Conservation (phyloP, 1,140 invertebrate species). For the Stratiolaelaps scimitus region DNA sequence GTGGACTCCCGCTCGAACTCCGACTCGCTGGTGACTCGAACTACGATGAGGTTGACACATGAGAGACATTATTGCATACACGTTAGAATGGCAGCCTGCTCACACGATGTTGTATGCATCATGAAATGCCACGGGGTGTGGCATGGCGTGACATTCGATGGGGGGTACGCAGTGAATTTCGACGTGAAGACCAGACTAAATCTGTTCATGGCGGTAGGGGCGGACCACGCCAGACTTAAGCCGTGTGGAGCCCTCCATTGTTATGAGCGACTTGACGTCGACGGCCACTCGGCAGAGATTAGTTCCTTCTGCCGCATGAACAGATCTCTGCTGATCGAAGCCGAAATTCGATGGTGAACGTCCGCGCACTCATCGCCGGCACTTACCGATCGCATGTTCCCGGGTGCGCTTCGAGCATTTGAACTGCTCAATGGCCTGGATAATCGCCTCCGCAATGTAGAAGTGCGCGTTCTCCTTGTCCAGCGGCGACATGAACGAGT, state of each 20-base stretch:
- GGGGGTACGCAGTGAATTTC: too few species aligned
- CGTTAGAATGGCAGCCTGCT: too few species aligned
- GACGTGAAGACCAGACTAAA: too few species aligned
- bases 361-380: conserved; percentile 45
- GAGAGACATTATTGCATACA: too few species aligned
- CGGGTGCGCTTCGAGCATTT: conserved; percentile 39
- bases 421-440: conserved; percentile 59
- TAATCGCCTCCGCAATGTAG: conserved; percentile 66
- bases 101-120: too few species aligned
- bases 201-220: too few species aligned
- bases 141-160: too few species aligned
- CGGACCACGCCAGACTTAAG: too few species aligned
- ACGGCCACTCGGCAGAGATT: conserved; percentile 33
- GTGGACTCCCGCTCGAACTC: conserved; percentile 11
- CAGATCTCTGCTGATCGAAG: conserved; percentile 20
- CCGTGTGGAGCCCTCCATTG: too few species aligned
- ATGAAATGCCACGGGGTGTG: too few species aligned
- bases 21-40: neutral
- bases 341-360: conserved; percentile 34
- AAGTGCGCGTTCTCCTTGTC: conserved; percentile 67
- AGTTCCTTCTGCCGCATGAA: conserved; percentile 36
- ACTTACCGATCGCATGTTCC: conserved; percentile 40
- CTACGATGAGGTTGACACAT: too few species aligned
- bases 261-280: too few species aligned
- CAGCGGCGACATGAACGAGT: conserved; percentile 12